These are phyloP conservation scores for Betta splendens DNA, from an alignment of 2,797 vertebrate species.

Conservation along the genomic window DNA sequence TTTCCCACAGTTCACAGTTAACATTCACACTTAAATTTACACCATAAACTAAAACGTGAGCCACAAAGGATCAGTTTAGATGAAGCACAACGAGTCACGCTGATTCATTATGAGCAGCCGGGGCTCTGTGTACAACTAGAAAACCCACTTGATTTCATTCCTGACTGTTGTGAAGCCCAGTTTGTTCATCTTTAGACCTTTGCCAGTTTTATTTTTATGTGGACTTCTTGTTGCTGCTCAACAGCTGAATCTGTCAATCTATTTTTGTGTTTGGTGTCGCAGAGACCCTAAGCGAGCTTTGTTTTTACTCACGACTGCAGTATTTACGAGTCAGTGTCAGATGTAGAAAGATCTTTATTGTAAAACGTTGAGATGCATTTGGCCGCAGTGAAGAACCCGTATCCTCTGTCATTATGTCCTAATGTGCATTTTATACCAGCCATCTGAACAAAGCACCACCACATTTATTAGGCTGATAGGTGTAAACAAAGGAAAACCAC, in stretches of 20 bases:
- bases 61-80: background rate
- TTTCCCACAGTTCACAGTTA: constrained; percentile 18
- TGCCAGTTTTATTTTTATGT: no score
- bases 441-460: background rate
- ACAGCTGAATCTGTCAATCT: no score
- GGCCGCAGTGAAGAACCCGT: background rate
- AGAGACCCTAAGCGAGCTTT: no score
- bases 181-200: no score
- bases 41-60: background rate
- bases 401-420: constrained; percentile 7
- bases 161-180: no score
- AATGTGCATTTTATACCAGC: background rate
- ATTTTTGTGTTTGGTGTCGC: no score
- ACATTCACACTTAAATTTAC: constrained; percentile 29
- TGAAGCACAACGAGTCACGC: no score
- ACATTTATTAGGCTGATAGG: background rate
- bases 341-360: background rate
- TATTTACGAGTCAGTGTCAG: no score
- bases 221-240: no score
- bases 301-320: background rate
- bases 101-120: no score
- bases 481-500: background rate
- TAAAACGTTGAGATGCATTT: background rate
- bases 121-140: no score
- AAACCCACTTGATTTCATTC: no score